phyloP scores from a whole-genome alignment of 2,888 invertebrate genomes.

The Augiades crinisus region DNA sequence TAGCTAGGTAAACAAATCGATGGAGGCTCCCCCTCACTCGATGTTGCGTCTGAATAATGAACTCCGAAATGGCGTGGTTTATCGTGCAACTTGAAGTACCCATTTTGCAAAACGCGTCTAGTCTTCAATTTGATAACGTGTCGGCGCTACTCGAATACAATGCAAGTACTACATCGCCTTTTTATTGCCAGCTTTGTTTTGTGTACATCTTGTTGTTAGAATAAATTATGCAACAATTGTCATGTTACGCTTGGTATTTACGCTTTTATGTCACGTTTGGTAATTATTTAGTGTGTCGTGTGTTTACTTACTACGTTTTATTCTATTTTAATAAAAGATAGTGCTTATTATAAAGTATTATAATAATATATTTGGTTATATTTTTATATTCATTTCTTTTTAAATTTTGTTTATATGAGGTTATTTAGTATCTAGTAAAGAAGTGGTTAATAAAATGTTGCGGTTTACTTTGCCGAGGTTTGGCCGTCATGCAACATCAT shows the following conservation, averaged over 20 bases:
- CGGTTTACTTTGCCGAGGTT: neutral
- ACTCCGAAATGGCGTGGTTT: slow-evolving; percentile 7
- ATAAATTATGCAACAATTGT: too few relatives aligned
- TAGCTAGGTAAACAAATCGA: slow-evolving; percentile 2
- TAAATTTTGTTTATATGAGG: too few relatives aligned
- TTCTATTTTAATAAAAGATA: too few relatives aligned
- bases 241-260: neutral
- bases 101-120: neutral
- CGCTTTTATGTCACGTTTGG: too few relatives aligned
- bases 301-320: neutral
- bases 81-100: slow-evolving; percentile 1
- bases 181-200: neutral
- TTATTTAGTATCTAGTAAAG: too few relatives aligned
- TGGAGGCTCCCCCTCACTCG: slow-evolving; percentile 6
- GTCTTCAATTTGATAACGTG: neutral
- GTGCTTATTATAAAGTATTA: too few relatives aligned
- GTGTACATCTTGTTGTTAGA: neutral
- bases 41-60: neutral
- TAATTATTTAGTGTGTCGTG: too few relatives aligned
- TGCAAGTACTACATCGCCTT: neutral
- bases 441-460: too few relatives aligned
- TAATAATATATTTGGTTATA: too few relatives aligned
- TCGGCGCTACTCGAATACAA: neutral
- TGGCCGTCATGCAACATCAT: neutral
- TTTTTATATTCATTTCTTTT: too few relatives aligned